Evolutionary conservation across 2,113 vertebrate genomes (phyloP).

Genomic region (Peucedramus taeniatus): DNA sequence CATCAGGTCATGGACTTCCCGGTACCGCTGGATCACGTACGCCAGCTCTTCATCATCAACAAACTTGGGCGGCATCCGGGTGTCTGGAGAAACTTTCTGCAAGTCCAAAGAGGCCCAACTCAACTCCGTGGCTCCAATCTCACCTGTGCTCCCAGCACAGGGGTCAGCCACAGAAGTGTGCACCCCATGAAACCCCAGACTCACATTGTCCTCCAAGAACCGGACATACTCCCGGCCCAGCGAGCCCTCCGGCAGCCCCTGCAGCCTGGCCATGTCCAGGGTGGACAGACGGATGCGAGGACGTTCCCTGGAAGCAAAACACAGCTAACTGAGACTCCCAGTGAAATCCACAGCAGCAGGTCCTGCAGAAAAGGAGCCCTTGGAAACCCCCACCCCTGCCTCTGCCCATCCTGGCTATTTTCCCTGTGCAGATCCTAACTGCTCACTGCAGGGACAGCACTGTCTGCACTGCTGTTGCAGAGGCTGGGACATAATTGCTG

Average conservation of each 20-base stretch:
- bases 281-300: constrained; percentile 89
- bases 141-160: not conserved
- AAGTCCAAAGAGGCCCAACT: not conserved
- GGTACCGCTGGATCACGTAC: constrained; percentile 91
- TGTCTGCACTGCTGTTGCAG: not conserved
- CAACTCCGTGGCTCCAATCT: not conserved
- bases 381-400: not conserved
- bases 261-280: constrained; percentile 77
- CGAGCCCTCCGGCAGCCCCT: constrained; percentile 77
- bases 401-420: not conserved
- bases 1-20: constrained; percentile 91
- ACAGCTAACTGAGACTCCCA: not conserved
- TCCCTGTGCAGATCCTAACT: not conserved
- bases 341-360: not conserved
- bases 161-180: not conserved
- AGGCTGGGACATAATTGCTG: not conserved
- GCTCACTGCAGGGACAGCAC: not conserved
- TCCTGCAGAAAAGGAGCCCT: not conserved
- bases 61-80: constrained; percentile 85
- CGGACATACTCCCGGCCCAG: constrained; percentile 87
- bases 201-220: constrained; percentile 90
- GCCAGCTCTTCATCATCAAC: constrained; percentile 93
- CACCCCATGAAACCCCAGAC: not conserved
- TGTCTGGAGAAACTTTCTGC: constrained; percentile 91
- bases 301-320: constrained; percentile 77